Conservation (phyloP, 1,140 invertebrate genomes). For the Teleopsis dalmanni region DNA sequence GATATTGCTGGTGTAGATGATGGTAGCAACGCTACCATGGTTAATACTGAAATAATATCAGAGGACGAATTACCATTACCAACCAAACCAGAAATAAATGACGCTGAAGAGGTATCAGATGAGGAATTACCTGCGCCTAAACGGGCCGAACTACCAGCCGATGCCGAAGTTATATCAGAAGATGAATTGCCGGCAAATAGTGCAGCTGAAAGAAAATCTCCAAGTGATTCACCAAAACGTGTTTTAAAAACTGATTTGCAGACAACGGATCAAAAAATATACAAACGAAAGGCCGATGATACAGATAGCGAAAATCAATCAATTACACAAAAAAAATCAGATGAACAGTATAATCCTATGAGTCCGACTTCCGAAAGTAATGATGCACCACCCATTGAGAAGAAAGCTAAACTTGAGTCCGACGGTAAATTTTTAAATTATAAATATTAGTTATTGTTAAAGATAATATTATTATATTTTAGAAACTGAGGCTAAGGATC, state of each 20-base stretch:
- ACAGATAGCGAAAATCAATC: neutral
- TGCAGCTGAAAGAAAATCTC: conserved; percentile 41
- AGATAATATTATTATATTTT: neutral
- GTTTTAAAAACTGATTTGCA: neutral
- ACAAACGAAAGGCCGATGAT: conserved; percentile 29
- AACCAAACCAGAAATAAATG: conserved; percentile 38
- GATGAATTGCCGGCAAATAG: conserved; percentile 61
- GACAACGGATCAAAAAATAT: no score
- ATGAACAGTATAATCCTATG: conserved; percentile 66
- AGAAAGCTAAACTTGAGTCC: conserved; percentile 52
- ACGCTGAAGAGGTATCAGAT: conserved; percentile 61
- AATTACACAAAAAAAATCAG: conserved; percentile 41
- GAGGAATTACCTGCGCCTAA: conserved; percentile 69
- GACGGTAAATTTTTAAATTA: conserved; percentile 2
- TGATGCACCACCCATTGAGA: conserved; percentile 56
- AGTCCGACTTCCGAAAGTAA: conserved; percentile 68
- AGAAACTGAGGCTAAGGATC: conserved; percentile 40
- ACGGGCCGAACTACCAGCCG: conserved; percentile 65
- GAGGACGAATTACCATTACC: conserved; percentile 55
- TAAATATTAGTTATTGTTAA: neutral
- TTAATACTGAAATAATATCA: conserved; percentile 61
- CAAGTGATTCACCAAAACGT: conserved; percentile 45
- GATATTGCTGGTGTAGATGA: conserved; percentile 21
- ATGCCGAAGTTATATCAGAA: conserved; percentile 75
- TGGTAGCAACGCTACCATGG: conserved; percentile 43